Base-by-base conservation (phyloP, 2,888 invertebrate genomes). In the Plemyria rubiginata region DNA sequence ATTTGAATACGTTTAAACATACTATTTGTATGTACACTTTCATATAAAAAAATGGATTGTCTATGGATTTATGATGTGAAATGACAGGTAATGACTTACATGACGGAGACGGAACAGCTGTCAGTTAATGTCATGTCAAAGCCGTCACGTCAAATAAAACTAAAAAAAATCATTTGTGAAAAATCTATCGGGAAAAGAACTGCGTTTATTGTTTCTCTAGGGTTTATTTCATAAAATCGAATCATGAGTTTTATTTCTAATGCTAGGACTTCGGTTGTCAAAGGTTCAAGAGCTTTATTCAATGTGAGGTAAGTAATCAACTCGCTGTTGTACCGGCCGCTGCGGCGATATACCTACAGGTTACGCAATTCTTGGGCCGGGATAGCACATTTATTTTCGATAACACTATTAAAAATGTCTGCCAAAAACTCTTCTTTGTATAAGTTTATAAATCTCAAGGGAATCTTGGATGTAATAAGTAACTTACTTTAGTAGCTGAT, bases 171-270 rank as follows among this genome's bases (percentile, higher is more conserved):
- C 16, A 32, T 51, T 51, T 50, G 51, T 36, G 49, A 50, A 57
- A 57, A 36, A 12, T 46, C 7, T 41, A 11, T 36, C n/a, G 22
- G n/a, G 29, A 45, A 62, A 32, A 22, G 48, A 56, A 7, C 28
- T 29, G 12, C 12, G 5, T 28, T 29, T 52, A 40, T 22, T 45
- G 9, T 12, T 43, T 51, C 32, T 13, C 28, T 29, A 49, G 29
- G 32, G n/a, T 49, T 54, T 65, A 45, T 62, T 49, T 64, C 67
- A 2, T 54, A 11, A 49, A 55, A 66, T 65, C 56, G 43, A 81
- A 84, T 75, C 73, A 92, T 92, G 92, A 90, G 80, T 74, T 81
- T 85, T 67, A 73, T 89, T 70, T 70, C 78, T 50, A 84, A 76
- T 74, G 77, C 81, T 52, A 85, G 87, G 63, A 76, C 74, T 49